Base-by-base conservation (phyloP, 1,140 invertebrate species). In the Stegodyphus dumicola region DNA sequence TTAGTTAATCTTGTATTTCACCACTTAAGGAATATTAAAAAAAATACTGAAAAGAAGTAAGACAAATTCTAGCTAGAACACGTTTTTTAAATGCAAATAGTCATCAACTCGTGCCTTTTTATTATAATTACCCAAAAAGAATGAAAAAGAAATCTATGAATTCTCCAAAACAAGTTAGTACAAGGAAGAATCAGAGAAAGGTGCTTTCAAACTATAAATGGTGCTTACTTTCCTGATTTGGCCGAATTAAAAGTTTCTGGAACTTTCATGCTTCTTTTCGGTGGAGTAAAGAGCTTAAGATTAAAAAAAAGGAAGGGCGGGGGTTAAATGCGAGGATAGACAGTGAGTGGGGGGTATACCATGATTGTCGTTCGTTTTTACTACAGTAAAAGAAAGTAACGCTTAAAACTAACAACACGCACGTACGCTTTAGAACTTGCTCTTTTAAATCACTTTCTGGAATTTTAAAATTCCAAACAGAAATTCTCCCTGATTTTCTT, bases 401-500 rank as follows among this genome's bases (percentile, higher is more conserved):
- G 60, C 53, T 85, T 75, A n/a, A 76, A 85, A 75, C 81, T 77
- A n/a, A 15, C 13, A 80, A 51, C 71, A 81, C 74, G 81, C 81
- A 85, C 81, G 81, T 85, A 65, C 74, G 66, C 64, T 18, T 51
- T 54, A 52, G 49, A 85, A 76, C 52, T 81, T 65, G 73, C 49
- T 17, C 51, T 52, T 69, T 67, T 53, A 85, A 85, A 85, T 77
- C 64, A 77, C 64, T 76, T 77, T 77, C 69, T 56, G 52, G 81
- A 51, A 85, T 85, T 85, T 85, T 85, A 85, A 85, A 85, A 85
- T 85, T 85, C 81, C 65, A 77, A 85, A 66, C 79, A 74, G 49
- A 76, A 73, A 83, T 85, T 77, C 64, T 64, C 52, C 51, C 74
- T 69, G 56, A 77, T 76, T 85, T 77, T 56, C 65, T 84, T 84